Evolutionary conservation across 2,797 vertebrate species (phyloP).

Genomic region (Hippocampus kuda): DNA sequence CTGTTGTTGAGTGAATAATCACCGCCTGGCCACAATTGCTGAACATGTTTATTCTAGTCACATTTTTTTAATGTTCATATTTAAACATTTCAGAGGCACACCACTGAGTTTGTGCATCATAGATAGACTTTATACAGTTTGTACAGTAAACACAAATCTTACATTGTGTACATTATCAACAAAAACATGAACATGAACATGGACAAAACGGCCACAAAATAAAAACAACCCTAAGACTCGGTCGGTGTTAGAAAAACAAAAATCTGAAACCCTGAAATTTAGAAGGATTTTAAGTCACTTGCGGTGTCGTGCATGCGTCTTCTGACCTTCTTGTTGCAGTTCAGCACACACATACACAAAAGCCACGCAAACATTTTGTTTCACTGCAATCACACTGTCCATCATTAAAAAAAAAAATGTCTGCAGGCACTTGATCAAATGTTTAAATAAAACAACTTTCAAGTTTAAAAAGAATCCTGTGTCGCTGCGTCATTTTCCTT

Average conservation of each 20-base stretch:
- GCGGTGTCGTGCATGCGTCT: neutral
- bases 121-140: constrained; percentile 62
- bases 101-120: constrained; percentile 59
- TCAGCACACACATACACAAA: neutral
- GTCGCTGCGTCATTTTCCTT: neutral
- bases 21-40: neutral
- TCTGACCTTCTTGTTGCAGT: neutral
- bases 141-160: constrained; percentile 71
- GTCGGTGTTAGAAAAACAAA: constrained; percentile 12
- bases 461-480: neutral
- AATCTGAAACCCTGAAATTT: constrained; percentile 22
- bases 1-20: too few relatives aligned
- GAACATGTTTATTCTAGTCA: constrained; percentile 68
- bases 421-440: constrained; percentile 2
- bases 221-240: constrained; percentile 37
- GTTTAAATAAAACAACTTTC: neutral
- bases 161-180: constrained; percentile 63
- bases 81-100: constrained; percentile 62
- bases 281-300: neutral
- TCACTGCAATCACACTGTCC: constrained; percentile 4
- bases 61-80: constrained; percentile 59
- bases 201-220: constrained; percentile 45
- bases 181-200: constrained; percentile 61
- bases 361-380: neutral
- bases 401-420: neutral